These are phyloP conservation scores for Lepas anatifera DNA, from an alignment of 2,888 invertebrate species.

Conservation along the genomic window DNA sequence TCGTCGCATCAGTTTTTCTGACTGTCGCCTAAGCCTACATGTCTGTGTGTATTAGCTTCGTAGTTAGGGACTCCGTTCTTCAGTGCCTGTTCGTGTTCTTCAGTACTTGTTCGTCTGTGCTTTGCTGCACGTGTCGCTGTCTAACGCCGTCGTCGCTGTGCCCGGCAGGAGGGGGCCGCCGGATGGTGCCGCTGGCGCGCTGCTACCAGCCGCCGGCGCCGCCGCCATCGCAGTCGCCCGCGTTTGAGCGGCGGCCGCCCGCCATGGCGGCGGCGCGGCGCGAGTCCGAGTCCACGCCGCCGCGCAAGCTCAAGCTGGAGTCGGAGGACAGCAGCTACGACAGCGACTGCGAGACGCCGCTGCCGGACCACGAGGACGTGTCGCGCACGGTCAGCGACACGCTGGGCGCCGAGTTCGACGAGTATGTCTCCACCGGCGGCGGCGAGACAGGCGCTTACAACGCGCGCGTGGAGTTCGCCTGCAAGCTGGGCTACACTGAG, in stretches of 20 bases:
- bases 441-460: slow-evolving; percentile 71
- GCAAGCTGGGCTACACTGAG: slow-evolving; percentile 86
- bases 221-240: neutral
- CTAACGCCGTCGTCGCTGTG: neutral
- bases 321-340: slow-evolving; percentile 74
- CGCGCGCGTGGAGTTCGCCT: slow-evolving; percentile 71
- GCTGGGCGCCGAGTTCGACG: slow-evolving; percentile 69
- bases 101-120: no score
- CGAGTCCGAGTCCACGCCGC: neutral
- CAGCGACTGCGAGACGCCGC: slow-evolving; percentile 47
- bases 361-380: slow-evolving; percentile 52
- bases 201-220: neutral
- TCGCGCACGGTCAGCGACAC: slow-evolving; percentile 73
- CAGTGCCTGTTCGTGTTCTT: no score
- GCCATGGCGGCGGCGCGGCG: neutral
- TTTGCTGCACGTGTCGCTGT: neutral
- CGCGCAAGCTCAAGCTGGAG: slow-evolving; percentile 28
- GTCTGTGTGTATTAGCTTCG: no score
- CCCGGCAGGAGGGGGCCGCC: neutral
- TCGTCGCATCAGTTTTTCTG: no score
- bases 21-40: no score
- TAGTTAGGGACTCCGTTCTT: no score
- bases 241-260: slow-evolving; percentile 3
- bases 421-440: slow-evolving; percentile 62
- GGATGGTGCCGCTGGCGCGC: slow-evolving; percentile 6